Percentiles rank a stretch among this genome's conserved stretches.
Evolutionary conservation across 2,113 vertebrate genomes (phyloP).

Genomic region (Plestiodon gilberti): DNA sequence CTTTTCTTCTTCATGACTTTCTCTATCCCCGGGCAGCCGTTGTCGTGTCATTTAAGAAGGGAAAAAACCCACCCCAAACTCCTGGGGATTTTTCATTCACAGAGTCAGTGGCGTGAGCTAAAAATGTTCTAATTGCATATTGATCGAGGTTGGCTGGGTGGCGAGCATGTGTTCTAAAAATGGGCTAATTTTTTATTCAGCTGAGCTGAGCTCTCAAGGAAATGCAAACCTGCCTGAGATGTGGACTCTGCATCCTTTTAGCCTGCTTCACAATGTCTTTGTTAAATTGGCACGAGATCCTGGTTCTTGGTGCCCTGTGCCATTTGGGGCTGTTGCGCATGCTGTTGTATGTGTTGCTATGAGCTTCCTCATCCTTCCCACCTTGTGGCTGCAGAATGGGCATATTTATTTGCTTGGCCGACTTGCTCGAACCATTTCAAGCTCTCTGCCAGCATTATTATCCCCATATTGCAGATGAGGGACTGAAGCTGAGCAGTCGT

Average conservation of each 20-base stretch:
- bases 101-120: constrained; percentile 5
- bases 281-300: neutral
- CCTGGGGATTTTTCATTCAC: constrained; percentile 26
- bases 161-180: neutral
- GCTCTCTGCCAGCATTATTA: neutral
- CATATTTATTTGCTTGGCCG: neutral
- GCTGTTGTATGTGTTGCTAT: too few species aligned
- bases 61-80: neutral
- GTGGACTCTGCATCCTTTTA: neutral
- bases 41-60: constrained; percentile 16
- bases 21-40: neutral
- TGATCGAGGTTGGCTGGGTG: neutral
- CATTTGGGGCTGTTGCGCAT: too few species aligned
- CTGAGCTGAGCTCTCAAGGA: neutral
- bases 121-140: constrained; percentile 26
- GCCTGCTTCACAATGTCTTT: neutral
- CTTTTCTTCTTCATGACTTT: neutral
- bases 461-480: too few species aligned
- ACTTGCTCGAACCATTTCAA: neutral
- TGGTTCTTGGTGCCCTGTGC: too few species aligned
- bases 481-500: too few species aligned
- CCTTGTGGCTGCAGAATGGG: neutral
- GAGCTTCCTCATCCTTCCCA: neutral
- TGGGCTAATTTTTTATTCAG: rapidly evolving
- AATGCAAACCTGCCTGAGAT: rapidly evolving